A percentile compares a stretch with the other conserved stretches of the same genome.
Conservation (phyloP, 2,113 vertebrate genomes). For the Xerus inauris region DNA sequence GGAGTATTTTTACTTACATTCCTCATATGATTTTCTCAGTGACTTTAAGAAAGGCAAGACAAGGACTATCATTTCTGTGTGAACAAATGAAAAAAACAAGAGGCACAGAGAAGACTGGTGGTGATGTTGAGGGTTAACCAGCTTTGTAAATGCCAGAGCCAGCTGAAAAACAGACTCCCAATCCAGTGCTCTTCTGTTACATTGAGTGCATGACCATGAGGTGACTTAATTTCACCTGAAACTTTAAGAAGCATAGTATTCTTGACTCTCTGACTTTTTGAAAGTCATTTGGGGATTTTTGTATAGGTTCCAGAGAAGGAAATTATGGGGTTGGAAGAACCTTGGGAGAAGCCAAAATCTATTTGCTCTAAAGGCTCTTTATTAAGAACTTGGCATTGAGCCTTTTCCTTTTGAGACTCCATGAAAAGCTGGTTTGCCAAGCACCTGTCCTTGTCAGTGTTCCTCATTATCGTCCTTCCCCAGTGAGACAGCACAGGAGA, state of each 20-base stretch:
- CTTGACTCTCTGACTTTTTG: background rate
- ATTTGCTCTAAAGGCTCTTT: constrained; percentile 18
- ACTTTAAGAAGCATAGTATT: background rate
- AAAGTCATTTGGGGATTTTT: constrained; percentile 55
- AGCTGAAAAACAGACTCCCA: background rate
- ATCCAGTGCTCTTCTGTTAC: background rate
- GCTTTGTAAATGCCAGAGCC: background rate
- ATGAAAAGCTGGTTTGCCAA: background rate
- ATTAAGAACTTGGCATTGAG: constrained; percentile 65
- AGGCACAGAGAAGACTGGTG: background rate
- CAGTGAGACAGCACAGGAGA: background rate
- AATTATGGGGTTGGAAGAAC: constrained; percentile 28
- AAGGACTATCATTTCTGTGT: background rate
- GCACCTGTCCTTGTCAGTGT: background rate
- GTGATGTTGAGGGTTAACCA: background rate
- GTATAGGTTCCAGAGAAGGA: constrained; percentile 53
- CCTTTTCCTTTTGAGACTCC: background rate
- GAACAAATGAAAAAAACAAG: background rate
- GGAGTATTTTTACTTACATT: background rate
- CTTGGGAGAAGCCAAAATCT: constrained; percentile 36
- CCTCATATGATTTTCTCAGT: background rate
- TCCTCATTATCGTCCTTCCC: background rate
- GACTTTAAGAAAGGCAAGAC: background rate
- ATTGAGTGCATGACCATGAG: rapidly evolving
- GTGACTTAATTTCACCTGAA: background rate